phyloP scores from a whole-genome alignment of 2,797 vertebrate species.

The Coranthus polyacanthus region DNA sequence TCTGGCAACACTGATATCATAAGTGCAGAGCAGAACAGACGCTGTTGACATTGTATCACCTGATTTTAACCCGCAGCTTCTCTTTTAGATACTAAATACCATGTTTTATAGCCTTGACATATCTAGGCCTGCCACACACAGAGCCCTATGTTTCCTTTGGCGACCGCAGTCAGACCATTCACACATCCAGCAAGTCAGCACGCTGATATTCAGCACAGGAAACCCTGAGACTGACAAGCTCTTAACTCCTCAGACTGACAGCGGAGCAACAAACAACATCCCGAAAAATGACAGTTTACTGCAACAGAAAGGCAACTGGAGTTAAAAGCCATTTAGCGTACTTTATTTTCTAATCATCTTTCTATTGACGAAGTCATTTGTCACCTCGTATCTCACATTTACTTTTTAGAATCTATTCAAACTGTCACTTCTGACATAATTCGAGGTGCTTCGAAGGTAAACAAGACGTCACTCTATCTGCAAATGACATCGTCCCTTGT shows the following conservation, averaged over 20 bases:
- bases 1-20: constrained; percentile 48
- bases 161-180: constrained; percentile 46
- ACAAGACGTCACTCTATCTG: constrained; percentile 17
- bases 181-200: constrained; percentile 46
- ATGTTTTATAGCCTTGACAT: constrained; percentile 67
- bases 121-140: constrained; percentile 79
- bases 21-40: constrained; percentile 52
- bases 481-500: neutral
- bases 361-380: neutral
- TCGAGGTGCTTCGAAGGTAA: neutral
- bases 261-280: constrained; percentile 33
- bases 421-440: too few relatives aligned
- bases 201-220: constrained; percentile 50
- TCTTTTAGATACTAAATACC: constrained; percentile 61
- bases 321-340: neutral
- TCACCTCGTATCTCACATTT: neutral
- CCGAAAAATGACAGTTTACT: constrained; percentile 11
- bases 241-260: constrained; percentile 22
- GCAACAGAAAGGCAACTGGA: neutral
- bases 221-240: constrained; percentile 29
- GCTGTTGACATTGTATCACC: constrained; percentile 50
- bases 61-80: constrained; percentile 53
- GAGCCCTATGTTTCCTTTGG: constrained; percentile 74
- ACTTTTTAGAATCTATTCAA: too few relatives aligned
- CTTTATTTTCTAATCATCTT: neutral